These are phyloP conservation scores for Parapristionchus giblindavisi DNA, from an alignment of 2,888 invertebrate genomes.

Conservation along the genomic window DNA sequence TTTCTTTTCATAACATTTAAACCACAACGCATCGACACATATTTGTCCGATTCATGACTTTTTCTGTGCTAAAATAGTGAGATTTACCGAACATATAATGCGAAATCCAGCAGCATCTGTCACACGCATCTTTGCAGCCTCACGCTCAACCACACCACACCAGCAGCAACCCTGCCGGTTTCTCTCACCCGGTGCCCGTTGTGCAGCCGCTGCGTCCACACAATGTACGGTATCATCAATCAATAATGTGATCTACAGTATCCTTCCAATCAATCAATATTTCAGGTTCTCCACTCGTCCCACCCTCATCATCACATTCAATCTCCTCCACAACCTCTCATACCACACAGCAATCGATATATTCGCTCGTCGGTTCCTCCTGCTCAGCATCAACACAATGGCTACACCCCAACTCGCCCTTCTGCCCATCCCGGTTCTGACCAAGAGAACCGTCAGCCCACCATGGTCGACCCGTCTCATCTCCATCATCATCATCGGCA, in stretches of 20 bases:
- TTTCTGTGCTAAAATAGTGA: too few relatives aligned
- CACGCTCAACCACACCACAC: too few relatives aligned
- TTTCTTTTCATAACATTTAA: conserved; percentile 4
- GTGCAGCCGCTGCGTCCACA: conserved; percentile 30
- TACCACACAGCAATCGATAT: conserved; percentile 5
- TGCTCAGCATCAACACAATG: not conserved
- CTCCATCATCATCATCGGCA: not conserved
- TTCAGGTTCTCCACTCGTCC: not conserved
- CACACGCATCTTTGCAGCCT: too few relatives aligned
- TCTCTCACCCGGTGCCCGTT: too few relatives aligned
- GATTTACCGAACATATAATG: too few relatives aligned
- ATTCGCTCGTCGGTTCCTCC: not conserved
- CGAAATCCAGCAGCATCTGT: too few relatives aligned
- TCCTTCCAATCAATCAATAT: conserved; percentile 15
- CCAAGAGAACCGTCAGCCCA: not conserved
- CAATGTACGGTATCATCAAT: conserved; percentile 30
- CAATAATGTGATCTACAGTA: conserved; percentile 21
- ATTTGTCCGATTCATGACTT: too few relatives aligned
- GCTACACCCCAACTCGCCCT: not conserved
- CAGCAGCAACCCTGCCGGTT: too few relatives aligned
- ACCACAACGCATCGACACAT: too few relatives aligned
- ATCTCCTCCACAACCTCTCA: not conserved
- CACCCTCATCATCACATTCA: not conserved
- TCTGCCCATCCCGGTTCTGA: not conserved
- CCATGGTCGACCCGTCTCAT: not conserved